A percentile compares a stretch with the other conserved stretches of the same genome.
phyloP scores from a whole-genome alignment of 2,888 invertebrate genomes.

The Choristoneura rosaceana region DNA sequence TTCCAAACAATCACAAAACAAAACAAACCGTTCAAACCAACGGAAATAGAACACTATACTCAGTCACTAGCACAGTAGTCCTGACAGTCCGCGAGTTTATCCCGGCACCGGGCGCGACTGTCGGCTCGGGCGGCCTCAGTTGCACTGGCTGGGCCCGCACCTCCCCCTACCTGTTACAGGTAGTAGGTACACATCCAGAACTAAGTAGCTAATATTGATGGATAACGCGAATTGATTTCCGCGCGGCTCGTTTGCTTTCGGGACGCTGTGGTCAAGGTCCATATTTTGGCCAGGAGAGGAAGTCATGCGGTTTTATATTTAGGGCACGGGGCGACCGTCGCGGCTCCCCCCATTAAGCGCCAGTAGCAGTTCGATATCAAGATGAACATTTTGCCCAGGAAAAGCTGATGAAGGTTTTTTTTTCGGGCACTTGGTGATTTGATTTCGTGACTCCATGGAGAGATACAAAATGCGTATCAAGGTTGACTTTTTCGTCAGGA shows the following conservation, averaged over 20 bases:
- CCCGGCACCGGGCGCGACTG: conserved; percentile 60
- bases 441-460: too few relatives aligned
- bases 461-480: too few relatives aligned
- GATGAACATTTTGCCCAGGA: too few relatives aligned
- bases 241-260: conserved; percentile 44
- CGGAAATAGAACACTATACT: conserved; percentile 30
- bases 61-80: conserved; percentile 32
- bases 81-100: conserved; percentile 2
- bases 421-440: too few relatives aligned
- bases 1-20: conserved; percentile 14
- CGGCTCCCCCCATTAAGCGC: neutral
- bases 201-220: conserved; percentile 82
- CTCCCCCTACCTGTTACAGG: conserved; percentile 78
- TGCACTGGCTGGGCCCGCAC: conserved; percentile 73
- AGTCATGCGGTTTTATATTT: neutral
- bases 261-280: conserved; percentile 30
- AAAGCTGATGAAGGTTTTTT: too few relatives aligned
- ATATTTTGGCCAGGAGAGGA: neutral
- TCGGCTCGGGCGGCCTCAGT: conserved; percentile 62
- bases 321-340: neutral
- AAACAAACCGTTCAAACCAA: conserved; percentile 33
- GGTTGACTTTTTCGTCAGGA: too few relatives aligned
- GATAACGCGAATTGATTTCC: conserved; percentile 79
- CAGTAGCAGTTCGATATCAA: too few relatives aligned
- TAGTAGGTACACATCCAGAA: conserved; percentile 67